Conservation (phyloP, 2,888 invertebrate species). For the Agonopterix heracliana region DNA sequence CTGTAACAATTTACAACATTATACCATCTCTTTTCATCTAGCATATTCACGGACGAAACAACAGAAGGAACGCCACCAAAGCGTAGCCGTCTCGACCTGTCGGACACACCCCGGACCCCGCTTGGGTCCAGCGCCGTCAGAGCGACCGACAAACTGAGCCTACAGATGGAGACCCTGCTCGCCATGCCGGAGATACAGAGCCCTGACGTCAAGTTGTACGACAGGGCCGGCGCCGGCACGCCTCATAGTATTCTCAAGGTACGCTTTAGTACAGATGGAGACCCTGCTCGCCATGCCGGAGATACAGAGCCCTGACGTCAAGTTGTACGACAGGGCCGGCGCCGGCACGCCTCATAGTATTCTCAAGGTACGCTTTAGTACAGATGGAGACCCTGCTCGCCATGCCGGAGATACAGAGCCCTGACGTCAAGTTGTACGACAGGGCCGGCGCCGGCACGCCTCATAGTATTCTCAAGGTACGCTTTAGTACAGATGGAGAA, state of each 20-base stretch:
- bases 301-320: constrained; percentile 43
- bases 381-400: constrained; percentile 62
- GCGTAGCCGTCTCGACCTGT: constrained; percentile 40
- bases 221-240: constrained; percentile 50
- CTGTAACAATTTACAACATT: too few species aligned
- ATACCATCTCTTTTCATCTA: constrained; percentile 14
- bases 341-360: constrained; percentile 79
- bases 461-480: constrained; percentile 81
- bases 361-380: constrained; percentile 78
- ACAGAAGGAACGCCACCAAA: constrained; percentile 48
- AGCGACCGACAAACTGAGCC: constrained; percentile 31
- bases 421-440: constrained; percentile 27
- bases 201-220: constrained; percentile 29
- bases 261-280: constrained; percentile 49
- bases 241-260: constrained; percentile 83
- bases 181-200: constrained; percentile 75
- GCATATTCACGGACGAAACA: constrained; percentile 26
- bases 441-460: constrained; percentile 65
- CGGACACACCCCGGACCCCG: constrained; percentile 35
- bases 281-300: constrained; percentile 76
- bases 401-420: constrained; percentile 73
- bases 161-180: constrained; percentile 56
- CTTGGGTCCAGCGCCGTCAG: constrained; percentile 18
- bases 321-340: constrained; percentile 29
- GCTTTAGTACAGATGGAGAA: constrained; percentile 49